Evolutionary conservation across 2,888 invertebrate species (phyloP).

Genomic region (Cyrtodaria siliqua): DNA sequence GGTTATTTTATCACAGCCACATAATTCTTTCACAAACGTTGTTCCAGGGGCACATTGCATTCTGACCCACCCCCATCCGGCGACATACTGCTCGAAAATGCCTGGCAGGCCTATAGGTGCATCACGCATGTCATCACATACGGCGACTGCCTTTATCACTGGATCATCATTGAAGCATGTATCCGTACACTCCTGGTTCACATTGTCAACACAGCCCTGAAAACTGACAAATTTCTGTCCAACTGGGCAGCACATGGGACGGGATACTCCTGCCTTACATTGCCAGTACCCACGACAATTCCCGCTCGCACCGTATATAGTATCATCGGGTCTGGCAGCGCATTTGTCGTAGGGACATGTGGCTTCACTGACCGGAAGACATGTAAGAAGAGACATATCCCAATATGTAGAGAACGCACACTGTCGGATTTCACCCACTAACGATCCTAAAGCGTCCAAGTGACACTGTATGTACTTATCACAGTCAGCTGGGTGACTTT

Average conservation of each 20-base stretch:
- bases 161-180: too few species aligned
- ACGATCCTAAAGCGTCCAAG: conserved; percentile 36
- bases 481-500: conserved; percentile 62
- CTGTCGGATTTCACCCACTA: conserved; percentile 54
- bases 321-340: conserved; percentile 5
- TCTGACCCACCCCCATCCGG: too few species aligned
- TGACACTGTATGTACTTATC: conserved; percentile 72
- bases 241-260: conserved; percentile 68
- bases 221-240: conserved; percentile 56
- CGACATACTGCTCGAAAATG: too few species aligned
- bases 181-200: too few species aligned
- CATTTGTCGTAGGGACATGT: conserved; percentile 62
- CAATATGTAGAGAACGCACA: conserved; percentile 73
- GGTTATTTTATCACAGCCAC: too few species aligned
- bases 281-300: conserved; percentile 75
- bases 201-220: too few species aligned
- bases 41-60: too few species aligned
- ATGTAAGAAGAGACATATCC: conserved; percentile 64
- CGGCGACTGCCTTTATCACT: too few species aligned
- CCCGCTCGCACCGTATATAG: conserved; percentile 28
- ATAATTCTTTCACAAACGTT: too few species aligned
- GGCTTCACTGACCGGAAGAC: conserved; percentile 49
- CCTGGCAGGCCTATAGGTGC: too few species aligned
- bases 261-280: conserved; percentile 65
- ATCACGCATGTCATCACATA: too few species aligned